Base-by-base conservation (phyloP, 2,888 invertebrate species). In the Pantelozetes paolii region DNA sequence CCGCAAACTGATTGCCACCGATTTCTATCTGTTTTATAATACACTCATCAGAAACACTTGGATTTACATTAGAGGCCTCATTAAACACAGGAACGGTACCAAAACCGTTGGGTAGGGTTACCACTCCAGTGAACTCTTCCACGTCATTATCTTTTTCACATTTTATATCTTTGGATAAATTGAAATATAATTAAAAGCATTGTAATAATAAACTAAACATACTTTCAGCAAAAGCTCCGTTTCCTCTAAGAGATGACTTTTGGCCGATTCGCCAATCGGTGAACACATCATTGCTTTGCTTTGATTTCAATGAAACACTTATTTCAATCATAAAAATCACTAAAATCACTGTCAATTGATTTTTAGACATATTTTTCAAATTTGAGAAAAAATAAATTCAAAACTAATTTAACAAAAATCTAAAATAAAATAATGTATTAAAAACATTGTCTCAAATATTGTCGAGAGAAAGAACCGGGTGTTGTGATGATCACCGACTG, bases 121-220 rank as follows among this genome's bases (percentile, higher is more conserved):
- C 62, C n/a, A 75, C 42, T 3, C 79, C 79, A 5, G 77, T 77
- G n/a, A 80, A 78, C 1, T 74, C 48, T 26, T 79, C 76, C 2
- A 72, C 70, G 1, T 77, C 77, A 11, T 77, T 40, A 20, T 76
- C 76, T 36, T 76, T 75, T 42, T 77, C 59, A 70, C 79, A 80
- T 18, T 76, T 76, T 15, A 80, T 80, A 36, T 79, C 80, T 80
- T 62, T 26, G 18, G 3, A 2, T 54, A 3, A 2, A 54, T 54
- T 54, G 11, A n/a, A 3, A 23, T 54, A 23, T 54, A 54, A 9
- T 20, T 54, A 23, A 2, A 23, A 54, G 1, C 20, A 54, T 50
- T n/a, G n/a, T 30, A 30, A 62, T 64, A 30, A 28, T 64, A 18
- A 3, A 57, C 5, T 57, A 28, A 6, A 28, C 23, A 23, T 42